Conservation (phyloP, 2,113 vertebrate species). For the Sebastes schlegelii region DNA sequence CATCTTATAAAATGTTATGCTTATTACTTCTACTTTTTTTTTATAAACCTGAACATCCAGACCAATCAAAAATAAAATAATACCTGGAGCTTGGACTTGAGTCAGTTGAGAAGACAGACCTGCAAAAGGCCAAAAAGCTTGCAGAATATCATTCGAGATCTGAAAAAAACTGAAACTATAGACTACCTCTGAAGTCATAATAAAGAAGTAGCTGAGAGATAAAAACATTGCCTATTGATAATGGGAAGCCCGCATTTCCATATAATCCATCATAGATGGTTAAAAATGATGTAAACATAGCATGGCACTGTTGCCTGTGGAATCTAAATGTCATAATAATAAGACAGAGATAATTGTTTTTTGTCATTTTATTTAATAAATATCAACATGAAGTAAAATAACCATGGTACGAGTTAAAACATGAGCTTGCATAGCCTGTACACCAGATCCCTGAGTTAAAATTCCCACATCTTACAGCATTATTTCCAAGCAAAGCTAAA, state of each 20-base stretch:
- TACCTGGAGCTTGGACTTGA: background rate
- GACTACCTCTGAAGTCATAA: background rate
- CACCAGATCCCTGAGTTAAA: conserved; percentile 48
- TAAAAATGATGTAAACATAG: background rate
- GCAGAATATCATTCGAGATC: background rate
- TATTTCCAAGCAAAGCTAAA: conserved; percentile 2
- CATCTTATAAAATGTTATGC: background rate
- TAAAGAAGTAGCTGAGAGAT: background rate
- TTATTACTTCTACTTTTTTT: background rate
- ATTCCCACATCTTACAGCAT: conserved; percentile 27
- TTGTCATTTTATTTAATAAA: conserved; percentile 70
- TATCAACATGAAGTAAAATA: conserved; percentile 49
- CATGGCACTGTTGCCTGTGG: background rate
- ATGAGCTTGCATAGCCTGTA: conserved; percentile 3
- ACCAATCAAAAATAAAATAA: background rate
- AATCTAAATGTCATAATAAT: background rate
- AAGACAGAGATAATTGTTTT: conserved; percentile 1
- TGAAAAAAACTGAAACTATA: background rate
- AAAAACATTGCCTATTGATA: background rate
- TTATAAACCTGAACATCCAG: background rate
- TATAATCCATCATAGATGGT: background rate
- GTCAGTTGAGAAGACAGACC: background rate
- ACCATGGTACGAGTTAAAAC: conserved; percentile 17
- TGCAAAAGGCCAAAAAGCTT: background rate
- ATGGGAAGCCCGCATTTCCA: background rate